Evolutionary conservation across 2,797 vertebrate genomes (phyloP), one percentile per base, ranked within the genome.

Genomic region (Denticeps clupeoides): DNA sequence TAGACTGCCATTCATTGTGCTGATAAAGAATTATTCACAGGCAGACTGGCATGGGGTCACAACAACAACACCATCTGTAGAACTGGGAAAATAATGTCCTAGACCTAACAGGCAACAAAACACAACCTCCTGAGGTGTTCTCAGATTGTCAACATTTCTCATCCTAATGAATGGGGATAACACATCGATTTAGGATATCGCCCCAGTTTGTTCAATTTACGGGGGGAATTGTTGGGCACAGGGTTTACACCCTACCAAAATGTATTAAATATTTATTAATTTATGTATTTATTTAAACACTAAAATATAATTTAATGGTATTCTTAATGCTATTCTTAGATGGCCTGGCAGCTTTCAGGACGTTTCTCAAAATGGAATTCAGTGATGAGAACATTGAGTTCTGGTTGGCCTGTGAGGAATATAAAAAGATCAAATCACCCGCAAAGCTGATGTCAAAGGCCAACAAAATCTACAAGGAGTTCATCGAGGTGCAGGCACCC

Each of bases 371-470:
- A 75, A 88, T 87, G 0, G 93, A 98, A 71, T 98, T 96, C 73
- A 97, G 92, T 0, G 88, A 98, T 38, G 93, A 98, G 74, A 98
- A 97, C 58, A 87, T 97, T 0, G 93, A 98, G 65, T 97, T 98
- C 74, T 98, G 93, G 93, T 74, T 94, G 73, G 92, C 89, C 7
- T 98, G 94, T 0, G 90, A 97, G 62, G 93, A 97, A 42, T 97
- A 89, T 70, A 96, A 89, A 70, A 95, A 91, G 75, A 87, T 87
- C 43, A 88, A 84, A 33, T 87, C 84, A 0, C 81, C 86, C 8
- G 61, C 83, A 52, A 94, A 93, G 59, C 76, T 95, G 41, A 69
- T 75, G 27, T 82, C 85, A 16, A 92, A 82, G 74, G 92, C 90
- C 42, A 90, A 86, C 62, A 84, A 79, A 72, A 95, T 97, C 74